Conservation (phyloP, 2,113 vertebrate species). For the Callipepla squamata region DNA sequence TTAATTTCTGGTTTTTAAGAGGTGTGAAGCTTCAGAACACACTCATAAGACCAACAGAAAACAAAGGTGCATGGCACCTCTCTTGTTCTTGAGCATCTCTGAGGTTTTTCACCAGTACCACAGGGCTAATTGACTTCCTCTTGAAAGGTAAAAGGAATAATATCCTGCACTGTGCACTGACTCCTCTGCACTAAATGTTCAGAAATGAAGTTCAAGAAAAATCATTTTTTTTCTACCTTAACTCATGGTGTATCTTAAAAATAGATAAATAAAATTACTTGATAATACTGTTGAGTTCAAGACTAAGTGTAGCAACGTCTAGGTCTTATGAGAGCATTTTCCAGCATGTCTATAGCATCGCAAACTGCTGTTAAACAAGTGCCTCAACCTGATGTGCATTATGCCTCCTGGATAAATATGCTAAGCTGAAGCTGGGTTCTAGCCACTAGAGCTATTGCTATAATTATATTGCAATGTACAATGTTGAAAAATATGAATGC, state of each 20-base stretch:
- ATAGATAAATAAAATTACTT: background rate
- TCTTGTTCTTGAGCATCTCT: background rate
- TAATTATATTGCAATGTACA: background rate
- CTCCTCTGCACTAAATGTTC: background rate
- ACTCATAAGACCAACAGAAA: background rate
- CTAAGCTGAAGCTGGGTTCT: background rate
- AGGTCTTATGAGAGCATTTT: background rate
- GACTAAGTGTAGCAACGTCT: background rate
- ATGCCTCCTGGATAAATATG: background rate
- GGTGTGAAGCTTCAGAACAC: background rate
- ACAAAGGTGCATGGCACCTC: background rate
- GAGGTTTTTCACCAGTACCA: background rate
- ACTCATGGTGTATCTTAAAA: background rate
- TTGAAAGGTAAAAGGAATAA: background rate
- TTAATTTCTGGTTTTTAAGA: background rate
- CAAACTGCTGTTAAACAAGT: fast-evolving
- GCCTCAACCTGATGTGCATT: fast-evolving
- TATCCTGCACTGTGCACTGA: background rate
- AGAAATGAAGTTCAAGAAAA: background rate
- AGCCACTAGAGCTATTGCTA: background rate
- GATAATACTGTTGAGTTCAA: background rate
- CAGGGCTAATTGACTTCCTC: background rate
- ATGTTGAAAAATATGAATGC: background rate
- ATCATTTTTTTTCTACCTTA: background rate
- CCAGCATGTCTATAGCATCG: background rate